phyloP scores from a whole-genome alignment of 2,888 invertebrate genomes.

The Agrotis segetum region DNA sequence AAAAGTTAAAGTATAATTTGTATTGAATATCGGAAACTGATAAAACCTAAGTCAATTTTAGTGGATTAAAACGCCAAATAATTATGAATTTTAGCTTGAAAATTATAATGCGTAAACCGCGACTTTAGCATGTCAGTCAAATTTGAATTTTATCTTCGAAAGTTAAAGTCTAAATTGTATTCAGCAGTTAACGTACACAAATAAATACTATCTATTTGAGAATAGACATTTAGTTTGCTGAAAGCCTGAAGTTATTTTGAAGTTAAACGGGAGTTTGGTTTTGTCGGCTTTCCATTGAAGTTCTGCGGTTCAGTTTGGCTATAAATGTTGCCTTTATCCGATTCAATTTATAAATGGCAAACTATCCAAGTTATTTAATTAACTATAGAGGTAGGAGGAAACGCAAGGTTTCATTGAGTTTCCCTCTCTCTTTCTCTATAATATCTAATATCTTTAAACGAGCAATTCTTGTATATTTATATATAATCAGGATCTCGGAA shows the following conservation, averaged over 20 bases:
- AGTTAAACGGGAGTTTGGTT: constrained; percentile 19
- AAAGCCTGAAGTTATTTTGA: constrained; percentile 33
- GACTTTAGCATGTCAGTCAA: constrained; percentile 13
- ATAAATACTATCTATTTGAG: not conserved
- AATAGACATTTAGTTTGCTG: constrained; percentile 17
- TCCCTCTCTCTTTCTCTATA: too few species aligned
- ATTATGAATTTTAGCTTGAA: constrained; percentile 2
- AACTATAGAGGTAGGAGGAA: not conserved
- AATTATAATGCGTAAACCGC: not conserved
- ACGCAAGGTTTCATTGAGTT: too few species aligned
- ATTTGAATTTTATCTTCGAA: not conserved
- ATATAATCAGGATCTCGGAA: too few species aligned
- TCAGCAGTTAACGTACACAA: not conserved
- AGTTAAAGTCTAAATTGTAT: constrained; percentile 10
- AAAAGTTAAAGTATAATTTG: too few species aligned
- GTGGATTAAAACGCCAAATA: not conserved
- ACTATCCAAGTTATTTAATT: not conserved
- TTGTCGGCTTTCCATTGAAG: constrained; percentile 26
- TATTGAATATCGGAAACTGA: not conserved
- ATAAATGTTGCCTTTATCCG: constrained; percentile 9
- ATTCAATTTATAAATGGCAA: not conserved
- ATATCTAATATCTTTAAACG: too few species aligned
- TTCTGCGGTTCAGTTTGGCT: constrained; percentile 8
- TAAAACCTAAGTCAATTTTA: not conserved
- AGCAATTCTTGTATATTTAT: too few species aligned